These are phyloP conservation scores for Axis porcinus DNA, from an alignment of 2,113 vertebrate genomes.

Conservation along the genomic window DNA sequence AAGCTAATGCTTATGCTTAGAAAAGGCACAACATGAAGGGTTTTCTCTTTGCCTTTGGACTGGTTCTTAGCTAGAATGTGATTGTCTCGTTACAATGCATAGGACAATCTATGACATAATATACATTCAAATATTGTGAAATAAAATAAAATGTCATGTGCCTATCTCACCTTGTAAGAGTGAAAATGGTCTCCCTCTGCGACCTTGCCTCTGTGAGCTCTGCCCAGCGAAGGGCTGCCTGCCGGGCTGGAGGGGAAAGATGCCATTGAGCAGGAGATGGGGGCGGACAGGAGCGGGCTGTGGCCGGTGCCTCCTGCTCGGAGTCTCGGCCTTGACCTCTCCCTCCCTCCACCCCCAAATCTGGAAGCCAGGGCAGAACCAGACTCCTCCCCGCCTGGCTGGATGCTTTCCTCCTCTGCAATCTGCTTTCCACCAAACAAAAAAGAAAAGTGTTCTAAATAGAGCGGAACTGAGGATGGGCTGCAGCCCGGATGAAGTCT, in stretches of 20 bases:
- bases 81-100: background rate
- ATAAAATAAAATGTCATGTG: background rate
- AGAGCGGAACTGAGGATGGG: constrained; percentile 55
- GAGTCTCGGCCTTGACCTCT: background rate
- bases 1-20: background rate
- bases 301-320: rapidly evolving
- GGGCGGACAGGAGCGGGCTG: background rate
- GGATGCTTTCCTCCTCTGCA: background rate
- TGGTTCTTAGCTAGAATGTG: background rate
- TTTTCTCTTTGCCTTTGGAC: background rate
- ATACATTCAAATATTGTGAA: background rate
- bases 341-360: background rate
- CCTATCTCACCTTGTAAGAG: background rate
- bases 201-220: rapidly evolving
- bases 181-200: background rate
- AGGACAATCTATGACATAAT: too few species aligned
- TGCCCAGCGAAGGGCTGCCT: background rate
- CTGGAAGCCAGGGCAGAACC: background rate
- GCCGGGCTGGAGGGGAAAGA: background rate
- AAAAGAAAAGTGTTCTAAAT: constrained; percentile 40
- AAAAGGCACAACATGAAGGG: background rate
- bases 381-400: background rate
- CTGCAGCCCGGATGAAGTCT: background rate
- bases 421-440: constrained; percentile 15
- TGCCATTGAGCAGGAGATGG: rapidly evolving